Percentiles rank a stretch among this genome's conserved stretches.
These are phyloP conservation scores for Gallinago undulata DNA, from an alignment of 2,113 vertebrate species.

Conservation along the genomic window DNA sequence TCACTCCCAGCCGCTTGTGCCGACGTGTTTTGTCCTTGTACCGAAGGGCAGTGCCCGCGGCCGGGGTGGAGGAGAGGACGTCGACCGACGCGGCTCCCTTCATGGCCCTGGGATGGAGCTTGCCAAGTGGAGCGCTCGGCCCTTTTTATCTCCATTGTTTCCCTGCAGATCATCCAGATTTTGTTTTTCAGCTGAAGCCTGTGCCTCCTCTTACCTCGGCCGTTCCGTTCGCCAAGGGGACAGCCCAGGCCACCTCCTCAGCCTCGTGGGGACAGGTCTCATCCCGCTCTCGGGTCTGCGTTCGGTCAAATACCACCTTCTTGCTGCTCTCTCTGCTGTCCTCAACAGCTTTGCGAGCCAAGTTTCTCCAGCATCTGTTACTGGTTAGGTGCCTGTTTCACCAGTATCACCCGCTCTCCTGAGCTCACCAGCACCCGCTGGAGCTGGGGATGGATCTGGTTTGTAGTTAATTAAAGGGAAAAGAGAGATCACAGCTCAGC, in stretches of 20 bases:
- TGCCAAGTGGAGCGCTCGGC: neutral
- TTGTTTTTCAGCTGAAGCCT: fast-evolving
- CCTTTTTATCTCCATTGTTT: neutral
- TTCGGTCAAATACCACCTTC: neutral
- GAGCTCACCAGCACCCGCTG: neutral
- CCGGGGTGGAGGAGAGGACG: neutral
- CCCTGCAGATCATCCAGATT: neutral
- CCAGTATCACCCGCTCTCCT: neutral
- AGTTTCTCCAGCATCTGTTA: neutral
- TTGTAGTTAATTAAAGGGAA: neutral
- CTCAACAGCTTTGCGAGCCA: neutral
- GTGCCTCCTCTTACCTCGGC: neutral
- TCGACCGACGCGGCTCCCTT: fast-evolving
- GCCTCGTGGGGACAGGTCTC: neutral
- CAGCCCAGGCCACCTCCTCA: neutral
- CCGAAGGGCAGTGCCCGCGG: neutral
- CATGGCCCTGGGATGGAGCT: neutral
- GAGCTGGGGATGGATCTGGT: neutral
- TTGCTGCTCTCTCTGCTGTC: neutral
- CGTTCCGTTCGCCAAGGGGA: fast-evolving
- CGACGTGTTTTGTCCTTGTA: fast-evolving
- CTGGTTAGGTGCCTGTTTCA: neutral
- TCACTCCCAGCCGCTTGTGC: neutral
- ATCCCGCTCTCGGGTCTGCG: fast-evolving
- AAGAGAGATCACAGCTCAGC: neutral